Evolutionary conservation across 1,140 invertebrate species (phyloP), one percentile per base, ranked within the genome.

Genomic region (Asbolus verrucosus): DNA sequence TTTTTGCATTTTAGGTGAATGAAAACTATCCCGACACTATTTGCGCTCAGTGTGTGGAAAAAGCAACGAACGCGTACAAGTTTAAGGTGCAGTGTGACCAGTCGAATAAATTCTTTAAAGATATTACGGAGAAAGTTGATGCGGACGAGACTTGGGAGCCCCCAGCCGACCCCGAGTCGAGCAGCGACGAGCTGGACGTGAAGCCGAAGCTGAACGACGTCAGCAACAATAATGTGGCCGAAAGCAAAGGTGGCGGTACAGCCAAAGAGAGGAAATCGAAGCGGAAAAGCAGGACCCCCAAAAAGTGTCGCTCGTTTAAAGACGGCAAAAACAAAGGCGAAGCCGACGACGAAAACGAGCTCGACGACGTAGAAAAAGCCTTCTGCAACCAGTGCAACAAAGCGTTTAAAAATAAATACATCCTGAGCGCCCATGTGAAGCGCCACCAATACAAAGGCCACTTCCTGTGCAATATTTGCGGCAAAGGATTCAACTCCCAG

Each of bases 371-470:
- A 18, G 13, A 39, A 72, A 62, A 60, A 60, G 0, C 59, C 46
- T 21, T 86, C 69, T 90, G 89, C 78, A 85, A 88, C 41, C 79
- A 85, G 0, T 90, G 89, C 74, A 83, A 84, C 50, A 85, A 86
- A 74, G 84, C 86, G 18, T 90, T 90, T 78, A 90, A 89, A 71
- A 88, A 89, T 75, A 89, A 77, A 70, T 74, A 77, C 38, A 74
- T 74, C 16, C 61, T 94, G 2, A 92, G 92, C 78, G 93, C 92
- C 36, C 91, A 92, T 70, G 85, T 88, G 69, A 84, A 89, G 36
- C 86, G 86, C 13, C 91, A 92, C 73, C 89, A 88, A 15, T 87
- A 87, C 65, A 82, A 81, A 74, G 92, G 92, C 75, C 90, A 91
- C n/a, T 84, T 82, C 60, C 74, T 80, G 65, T 84, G 82, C 69